Percentiles rank a stretch among this genome's conserved stretches.
Evolutionary conservation across 2,113 vertebrate species (phyloP).

Genomic region (Myotis davidii): DNA sequence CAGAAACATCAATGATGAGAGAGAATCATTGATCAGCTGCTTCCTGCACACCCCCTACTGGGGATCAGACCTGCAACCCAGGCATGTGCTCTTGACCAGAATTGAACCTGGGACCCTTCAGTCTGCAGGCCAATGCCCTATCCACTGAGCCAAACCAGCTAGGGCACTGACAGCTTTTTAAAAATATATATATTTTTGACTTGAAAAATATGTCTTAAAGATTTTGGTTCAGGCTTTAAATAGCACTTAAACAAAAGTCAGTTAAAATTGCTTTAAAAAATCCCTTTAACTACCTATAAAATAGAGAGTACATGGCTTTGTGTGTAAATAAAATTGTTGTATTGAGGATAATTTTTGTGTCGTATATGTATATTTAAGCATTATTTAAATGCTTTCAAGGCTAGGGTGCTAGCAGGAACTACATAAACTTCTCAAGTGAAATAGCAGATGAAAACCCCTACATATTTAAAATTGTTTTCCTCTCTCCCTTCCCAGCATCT

Average conservation of each 20-base stretch:
- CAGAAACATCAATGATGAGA: too few species aligned
- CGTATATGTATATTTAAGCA: not conserved
- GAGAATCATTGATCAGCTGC: too few species aligned
- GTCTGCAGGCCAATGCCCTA: too few species aligned
- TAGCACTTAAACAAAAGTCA: conserved; percentile 1
- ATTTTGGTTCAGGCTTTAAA: not conserved
- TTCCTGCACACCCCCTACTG: too few species aligned
- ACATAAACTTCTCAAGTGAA: not conserved
- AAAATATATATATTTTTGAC: not conserved
- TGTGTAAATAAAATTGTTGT: not conserved
- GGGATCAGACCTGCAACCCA: too few species aligned
- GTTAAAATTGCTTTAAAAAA: conserved; percentile 34
- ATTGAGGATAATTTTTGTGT: not conserved
- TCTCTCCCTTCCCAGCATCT: not conserved
- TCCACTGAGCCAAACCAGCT: too few species aligned
- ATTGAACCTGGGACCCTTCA: too few species aligned
- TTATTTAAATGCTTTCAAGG: not conserved
- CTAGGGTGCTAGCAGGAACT: not conserved
- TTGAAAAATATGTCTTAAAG: not conserved
- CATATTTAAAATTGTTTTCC: not conserved
- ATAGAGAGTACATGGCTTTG: not conserved
- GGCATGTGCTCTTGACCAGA: too few species aligned
- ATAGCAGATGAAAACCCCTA: not conserved
- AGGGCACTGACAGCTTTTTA: not conserved
- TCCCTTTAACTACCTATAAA: not conserved